Evolutionary conservation across 2,113 vertebrate genomes (phyloP).

Genomic region (Muscicapa adusta): DNA sequence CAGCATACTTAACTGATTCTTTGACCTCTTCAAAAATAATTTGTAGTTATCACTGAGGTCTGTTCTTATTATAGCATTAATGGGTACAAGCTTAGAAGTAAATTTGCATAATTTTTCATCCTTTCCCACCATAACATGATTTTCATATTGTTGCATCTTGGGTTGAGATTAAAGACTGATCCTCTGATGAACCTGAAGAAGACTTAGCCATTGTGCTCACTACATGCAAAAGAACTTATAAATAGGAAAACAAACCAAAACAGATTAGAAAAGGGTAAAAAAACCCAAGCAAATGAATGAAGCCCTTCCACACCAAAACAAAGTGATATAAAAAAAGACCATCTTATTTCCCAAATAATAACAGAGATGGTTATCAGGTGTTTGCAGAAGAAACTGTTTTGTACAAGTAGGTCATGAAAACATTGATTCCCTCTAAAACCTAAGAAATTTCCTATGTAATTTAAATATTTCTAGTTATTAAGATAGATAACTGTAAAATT

Average conservation of each 20-base stretch:
- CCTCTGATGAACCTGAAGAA: neutral
- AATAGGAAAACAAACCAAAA: neutral
- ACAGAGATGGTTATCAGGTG: neutral
- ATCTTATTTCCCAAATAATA: neutral
- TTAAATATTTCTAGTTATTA: neutral
- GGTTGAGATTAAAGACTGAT: neutral
- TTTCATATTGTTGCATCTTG: neutral
- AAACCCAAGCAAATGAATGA: fast-evolving
- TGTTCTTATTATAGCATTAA: neutral
- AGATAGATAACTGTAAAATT: neutral
- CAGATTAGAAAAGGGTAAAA: neutral
- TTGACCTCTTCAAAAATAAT: neutral
- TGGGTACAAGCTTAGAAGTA: neutral
- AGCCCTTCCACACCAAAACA: fast-evolving
- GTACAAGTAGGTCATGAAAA: neutral
- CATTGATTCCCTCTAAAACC: neutral
- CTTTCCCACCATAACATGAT: neutral
- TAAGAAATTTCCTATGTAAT: neutral
- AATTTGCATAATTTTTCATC: neutral
- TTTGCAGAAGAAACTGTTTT: neutral
- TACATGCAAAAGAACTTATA: neutral
- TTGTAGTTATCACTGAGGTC: neutral
- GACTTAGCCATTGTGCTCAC: neutral
- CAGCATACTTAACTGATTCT: neutral
- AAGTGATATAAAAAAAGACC: neutral